Base-by-base conservation (phyloP, 1,140 invertebrate genomes). In the Spodoptera frugiperda region DNA sequence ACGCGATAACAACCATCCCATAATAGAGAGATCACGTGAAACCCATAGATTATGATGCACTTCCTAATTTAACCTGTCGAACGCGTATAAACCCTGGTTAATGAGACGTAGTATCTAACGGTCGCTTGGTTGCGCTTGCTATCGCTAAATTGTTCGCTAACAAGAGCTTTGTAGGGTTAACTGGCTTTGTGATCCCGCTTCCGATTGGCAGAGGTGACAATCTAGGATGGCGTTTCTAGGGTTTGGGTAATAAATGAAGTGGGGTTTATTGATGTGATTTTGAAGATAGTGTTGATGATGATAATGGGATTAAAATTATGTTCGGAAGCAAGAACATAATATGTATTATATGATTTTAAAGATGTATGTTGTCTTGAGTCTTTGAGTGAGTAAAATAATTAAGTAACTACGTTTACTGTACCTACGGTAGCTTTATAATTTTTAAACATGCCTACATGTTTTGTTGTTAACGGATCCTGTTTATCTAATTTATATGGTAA, bases 31-130 rank as follows among this genome's bases (percentile, higher is more conserved):
- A 14, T 49, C 63, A 67, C 63, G 44, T 49, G 19, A 8, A 21
- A 39, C 14, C 30, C 39, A 73, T 73, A 33, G 19, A 73, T 61
- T 73, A 55, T 51, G 30, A 55, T 73, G 54, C 71, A 59, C 21
- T 54, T 73, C 39, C 54, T 61, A 73, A 73, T 73, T 48, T 49
- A 73, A 49, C 55, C 71, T 12, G 19, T 61, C 71, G 55, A 73
- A 49, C 54, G 71, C 46, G 21, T 33, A 3, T 51, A 17, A 51
- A 39, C 67, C 25, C 48, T 12, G 61, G 19, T 70, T 77, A 77
- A 74, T 77, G 70, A 77, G 70, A 77, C 59, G 70, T 30, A 53
- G 70, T 80, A 73, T 77, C 78, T 65, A 46, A 12, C 71, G 30
- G 54, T 49, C 74, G 78, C 57, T 79, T 55, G 46, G 53, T 15